Evolutionary conservation across 2,797 vertebrate genomes (phyloP), one percentile per base, ranked within the genome.

Genomic region (Siniperca scherzeri): DNA sequence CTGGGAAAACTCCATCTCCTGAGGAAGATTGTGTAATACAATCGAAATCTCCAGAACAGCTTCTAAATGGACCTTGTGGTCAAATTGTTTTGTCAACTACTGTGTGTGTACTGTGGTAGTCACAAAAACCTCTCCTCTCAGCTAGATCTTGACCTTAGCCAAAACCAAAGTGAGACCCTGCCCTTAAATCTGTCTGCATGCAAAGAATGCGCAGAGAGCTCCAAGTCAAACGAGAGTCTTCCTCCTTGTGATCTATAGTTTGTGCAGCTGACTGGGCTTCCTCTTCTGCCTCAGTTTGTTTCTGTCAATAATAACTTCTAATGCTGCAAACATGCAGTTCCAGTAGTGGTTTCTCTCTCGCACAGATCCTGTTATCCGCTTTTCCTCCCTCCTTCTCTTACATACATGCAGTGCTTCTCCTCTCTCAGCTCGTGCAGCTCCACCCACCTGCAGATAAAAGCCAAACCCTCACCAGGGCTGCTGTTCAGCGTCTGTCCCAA

Each of bases 361-460:
- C 64, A 83, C 74, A 78, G 56, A 85, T 74, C 64, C 72, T 50
- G 50, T 74, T 77, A 53, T 88, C 71, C 44, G 74, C 66, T 68
- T 61, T 80, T 53, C 71, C 74, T 78, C 70, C 52, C 73, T 73
- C 55, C 48, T 42, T 67, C 70, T 61, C 82, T 76, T 73, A 57
- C 87, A 78, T 59, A 52, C 77, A 80, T 87, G 82, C 78, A 68
- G 72, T 11, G 69, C 56, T 77, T 76, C 72, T 83, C 70, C 10
- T 75, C 87, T 77, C 79, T 61, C 70, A 3, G 94, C 96, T 95
- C 95, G 94, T 80, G 87, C 94, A 90, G 95, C 97, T 96, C 98
- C 98, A 94, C 98, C 98, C 97, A 97, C 97, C 97, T 96, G 96
- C 93, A 94, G 96, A 98, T 99, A 99, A 98, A 99, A 99, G 96